Conservation (phyloP, 2,888 invertebrate genomes). For the Erebia ligea region DNA sequence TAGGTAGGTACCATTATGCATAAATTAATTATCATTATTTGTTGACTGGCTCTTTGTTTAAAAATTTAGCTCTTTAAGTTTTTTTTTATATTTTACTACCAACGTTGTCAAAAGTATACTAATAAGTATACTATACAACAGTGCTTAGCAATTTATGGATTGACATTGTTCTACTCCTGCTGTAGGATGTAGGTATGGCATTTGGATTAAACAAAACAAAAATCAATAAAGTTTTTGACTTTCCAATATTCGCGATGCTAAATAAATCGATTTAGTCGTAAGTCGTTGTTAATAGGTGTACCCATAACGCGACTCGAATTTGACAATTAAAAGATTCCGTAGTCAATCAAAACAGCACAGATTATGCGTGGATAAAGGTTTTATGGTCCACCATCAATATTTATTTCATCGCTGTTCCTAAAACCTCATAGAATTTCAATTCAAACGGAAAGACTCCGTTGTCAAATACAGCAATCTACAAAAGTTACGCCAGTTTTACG, state of each 20-base stretch:
- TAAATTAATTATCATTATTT: no score
- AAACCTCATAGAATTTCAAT: constrained; percentile 38
- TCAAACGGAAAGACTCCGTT: constrained; percentile 26
- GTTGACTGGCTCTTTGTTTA: no score
- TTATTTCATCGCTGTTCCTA: constrained; percentile 51
- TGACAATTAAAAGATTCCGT: constrained; percentile 66
- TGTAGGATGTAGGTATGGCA: no score
- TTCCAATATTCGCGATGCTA: constrained; percentile 12
- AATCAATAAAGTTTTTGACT: not conserved
- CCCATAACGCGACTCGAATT: constrained; percentile 42
- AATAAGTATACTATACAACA: no score
- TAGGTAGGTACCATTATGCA: no score
- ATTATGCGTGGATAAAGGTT: constrained; percentile 64
- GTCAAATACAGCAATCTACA: not conserved
- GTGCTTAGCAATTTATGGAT: no score
- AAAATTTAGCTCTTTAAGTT: no score
- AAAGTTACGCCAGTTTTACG: not conserved
- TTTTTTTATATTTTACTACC: no score
- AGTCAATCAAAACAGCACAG: constrained; percentile 49
- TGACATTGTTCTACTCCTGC: no score
- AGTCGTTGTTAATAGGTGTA: constrained; percentile 17
- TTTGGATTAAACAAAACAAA: not conserved
- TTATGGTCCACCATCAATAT: constrained; percentile 53
- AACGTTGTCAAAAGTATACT: no score
- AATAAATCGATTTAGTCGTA: constrained; percentile 38